A percentile compares a stretch with the other conserved stretches of the same genome.
These are phyloP conservation scores for Halictus quadricinctus DNA, from an alignment of 2,888 invertebrate genomes.

Conservation along the genomic window DNA sequence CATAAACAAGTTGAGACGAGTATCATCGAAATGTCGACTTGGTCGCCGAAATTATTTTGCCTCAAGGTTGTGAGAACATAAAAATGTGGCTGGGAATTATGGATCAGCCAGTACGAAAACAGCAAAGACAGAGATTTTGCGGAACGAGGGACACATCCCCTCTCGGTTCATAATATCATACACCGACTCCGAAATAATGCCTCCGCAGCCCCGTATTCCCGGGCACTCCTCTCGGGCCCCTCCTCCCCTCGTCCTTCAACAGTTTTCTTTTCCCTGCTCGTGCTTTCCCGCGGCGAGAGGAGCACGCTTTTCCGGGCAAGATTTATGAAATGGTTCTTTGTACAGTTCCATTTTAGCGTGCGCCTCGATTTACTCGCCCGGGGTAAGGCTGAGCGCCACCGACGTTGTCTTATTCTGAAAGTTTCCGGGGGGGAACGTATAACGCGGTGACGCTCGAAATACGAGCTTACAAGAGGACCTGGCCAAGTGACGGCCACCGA, in stretches of 20 bases:
- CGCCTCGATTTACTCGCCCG: conserved; percentile 70
- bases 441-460: conserved; percentile 28
- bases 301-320: conserved; percentile 70
- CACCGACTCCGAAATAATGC: conserved; percentile 74
- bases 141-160: conserved; percentile 40
- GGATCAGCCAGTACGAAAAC: background rate
- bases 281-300: conserved; percentile 48
- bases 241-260: conserved; percentile 76
- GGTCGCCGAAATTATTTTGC: too few species aligned
- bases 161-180: conserved; percentile 75
- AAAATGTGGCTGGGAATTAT: background rate
- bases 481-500: conserved; percentile 4
- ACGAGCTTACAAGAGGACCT: background rate
- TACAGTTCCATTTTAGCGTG: conserved; percentile 77
- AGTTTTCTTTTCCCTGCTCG: conserved; percentile 74
- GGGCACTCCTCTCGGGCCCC: conserved; percentile 53
- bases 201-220: conserved; percentile 60
- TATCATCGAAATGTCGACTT: background rate
- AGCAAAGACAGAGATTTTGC: conserved; percentile 31
- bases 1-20: too few species aligned
- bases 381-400: conserved; percentile 51
- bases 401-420: conserved; percentile 66
- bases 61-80: too few species aligned
- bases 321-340: conserved; percentile 79
- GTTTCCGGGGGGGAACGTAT: conserved; percentile 62